A percentile compares a stretch with the other conserved stretches of the same genome.
Evolutionary conservation across 2,797 vertebrate species (phyloP).

Genomic region (Astyanax mexicanus): DNA sequence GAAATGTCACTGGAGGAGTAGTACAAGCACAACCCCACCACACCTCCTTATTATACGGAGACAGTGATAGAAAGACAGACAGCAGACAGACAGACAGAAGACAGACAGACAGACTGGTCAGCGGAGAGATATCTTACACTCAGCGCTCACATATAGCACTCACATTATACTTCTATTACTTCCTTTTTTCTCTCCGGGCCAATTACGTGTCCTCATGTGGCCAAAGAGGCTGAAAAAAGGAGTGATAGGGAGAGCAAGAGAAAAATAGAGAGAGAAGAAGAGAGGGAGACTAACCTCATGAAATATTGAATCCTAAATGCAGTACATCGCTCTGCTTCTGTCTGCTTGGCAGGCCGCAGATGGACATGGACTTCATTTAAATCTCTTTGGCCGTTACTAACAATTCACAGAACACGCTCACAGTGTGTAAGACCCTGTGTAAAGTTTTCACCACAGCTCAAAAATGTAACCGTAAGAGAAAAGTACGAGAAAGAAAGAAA

Average conservation of each 20-base stretch:
- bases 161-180: background rate
- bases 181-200: no score
- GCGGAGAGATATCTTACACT: slow-evolving; percentile 18
- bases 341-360: background rate
- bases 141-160: background rate
- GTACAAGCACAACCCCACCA: slow-evolving; percentile 22
- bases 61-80: slow-evolving; percentile 30
- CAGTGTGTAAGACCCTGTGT: background rate
- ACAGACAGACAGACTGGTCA: background rate
- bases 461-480: background rate
- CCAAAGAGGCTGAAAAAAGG: background rate
- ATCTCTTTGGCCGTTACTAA: background rate
- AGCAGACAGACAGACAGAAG: background rate
- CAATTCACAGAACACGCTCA: background rate
- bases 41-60: slow-evolving; percentile 11
- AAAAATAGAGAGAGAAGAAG: background rate
- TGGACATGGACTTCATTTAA: background rate
- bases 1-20: slow-evolving; percentile 11
- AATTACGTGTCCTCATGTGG: background rate
- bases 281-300: background rate
- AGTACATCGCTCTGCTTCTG: background rate
- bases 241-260: background rate
- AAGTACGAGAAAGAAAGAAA: background rate
- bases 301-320: slow-evolving; percentile 10
- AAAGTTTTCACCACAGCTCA: background rate